Conservation (phyloP, 2,797 vertebrate species). For the Centroberyx gerrardi region DNA sequence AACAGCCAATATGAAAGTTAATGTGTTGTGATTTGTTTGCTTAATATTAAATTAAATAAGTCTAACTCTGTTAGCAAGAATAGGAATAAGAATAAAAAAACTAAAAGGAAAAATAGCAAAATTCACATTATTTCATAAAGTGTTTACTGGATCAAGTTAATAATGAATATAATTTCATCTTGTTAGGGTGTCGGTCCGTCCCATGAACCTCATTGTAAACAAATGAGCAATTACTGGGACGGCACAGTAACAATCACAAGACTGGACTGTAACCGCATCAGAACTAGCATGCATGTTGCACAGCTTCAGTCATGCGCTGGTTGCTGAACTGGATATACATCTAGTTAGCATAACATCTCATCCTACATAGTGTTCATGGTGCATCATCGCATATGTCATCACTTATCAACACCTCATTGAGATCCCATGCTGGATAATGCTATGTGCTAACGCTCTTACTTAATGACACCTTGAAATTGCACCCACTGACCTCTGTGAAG, state of each 20-base stretch:
- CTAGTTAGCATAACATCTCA: not conserved
- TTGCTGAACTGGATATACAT: too few species aligned
- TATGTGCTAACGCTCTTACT: not conserved
- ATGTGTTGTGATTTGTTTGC: too few species aligned
- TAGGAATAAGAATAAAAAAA: not conserved
- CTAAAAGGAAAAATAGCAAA: too few species aligned
- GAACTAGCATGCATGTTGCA: not conserved
- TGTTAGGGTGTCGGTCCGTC: not conserved
- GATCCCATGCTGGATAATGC: not conserved
- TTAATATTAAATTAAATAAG: too few species aligned
- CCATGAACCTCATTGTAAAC: not conserved
- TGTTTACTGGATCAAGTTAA: too few species aligned
- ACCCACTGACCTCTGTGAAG: not conserved
- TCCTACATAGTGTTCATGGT: not conserved
- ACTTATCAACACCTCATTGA: not conserved
- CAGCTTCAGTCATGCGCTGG: conserved; percentile 3
- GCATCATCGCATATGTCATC: conserved; percentile 12
- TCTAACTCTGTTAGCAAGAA: not conserved
- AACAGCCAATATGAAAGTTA: too few species aligned
- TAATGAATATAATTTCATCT: too few species aligned
- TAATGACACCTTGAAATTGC: conserved; percentile 20
- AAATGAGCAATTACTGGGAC: not conserved
- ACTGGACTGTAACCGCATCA: not conserved
- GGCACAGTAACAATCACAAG: conserved; percentile 38
- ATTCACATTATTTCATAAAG: not conserved